Percentiles rank a stretch among this genome's conserved stretches.
Evolutionary conservation across 2,797 vertebrate species (phyloP).

Genomic region (Lemur catta): DNA sequence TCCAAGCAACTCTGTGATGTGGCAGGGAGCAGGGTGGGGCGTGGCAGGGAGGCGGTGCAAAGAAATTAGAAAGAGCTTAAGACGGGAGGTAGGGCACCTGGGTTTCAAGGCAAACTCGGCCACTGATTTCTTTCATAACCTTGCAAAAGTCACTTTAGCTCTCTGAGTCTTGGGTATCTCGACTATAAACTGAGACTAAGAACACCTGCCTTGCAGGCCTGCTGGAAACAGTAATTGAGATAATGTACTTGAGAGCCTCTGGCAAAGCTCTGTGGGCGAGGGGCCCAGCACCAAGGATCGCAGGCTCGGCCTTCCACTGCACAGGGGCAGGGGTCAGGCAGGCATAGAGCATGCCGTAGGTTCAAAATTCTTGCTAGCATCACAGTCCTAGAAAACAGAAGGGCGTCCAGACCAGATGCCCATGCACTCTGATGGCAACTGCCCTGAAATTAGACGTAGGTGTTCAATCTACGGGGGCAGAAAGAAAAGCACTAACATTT

Average conservation of each 20-base stretch:
- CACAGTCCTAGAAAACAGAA: not conserved
- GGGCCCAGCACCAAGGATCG: not conserved
- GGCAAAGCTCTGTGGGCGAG: not conserved
- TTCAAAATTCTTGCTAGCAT: not conserved
- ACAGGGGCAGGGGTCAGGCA: not conserved
- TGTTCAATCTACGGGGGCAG: not conserved
- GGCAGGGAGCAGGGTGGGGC: not conserved
- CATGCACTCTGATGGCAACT: not conserved
- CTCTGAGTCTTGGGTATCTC: constrained; percentile 14
- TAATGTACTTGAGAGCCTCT: not conserved
- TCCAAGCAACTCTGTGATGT: not conserved
- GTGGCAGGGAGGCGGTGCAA: not conserved
- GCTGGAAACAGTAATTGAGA: constrained; percentile 27
- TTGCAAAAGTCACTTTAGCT: constrained; percentile 41
- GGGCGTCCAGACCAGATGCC: too few relatives aligned
- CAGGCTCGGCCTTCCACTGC: not conserved
- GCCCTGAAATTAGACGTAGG: not conserved
- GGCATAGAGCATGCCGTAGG: rapidly evolving
- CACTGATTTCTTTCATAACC: constrained; percentile 27
- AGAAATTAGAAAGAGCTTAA: not conserved
- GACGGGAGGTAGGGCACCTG: not conserved
- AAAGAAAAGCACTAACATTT: not conserved
- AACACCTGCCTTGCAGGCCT: not conserved
- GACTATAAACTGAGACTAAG: constrained; percentile 38
- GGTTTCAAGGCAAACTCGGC: not conserved